Evolutionary conservation across 2,113 vertebrate species (phyloP), one percentile per base, ranked within the genome.

Genomic region (Hyperopisus bebe): DNA sequence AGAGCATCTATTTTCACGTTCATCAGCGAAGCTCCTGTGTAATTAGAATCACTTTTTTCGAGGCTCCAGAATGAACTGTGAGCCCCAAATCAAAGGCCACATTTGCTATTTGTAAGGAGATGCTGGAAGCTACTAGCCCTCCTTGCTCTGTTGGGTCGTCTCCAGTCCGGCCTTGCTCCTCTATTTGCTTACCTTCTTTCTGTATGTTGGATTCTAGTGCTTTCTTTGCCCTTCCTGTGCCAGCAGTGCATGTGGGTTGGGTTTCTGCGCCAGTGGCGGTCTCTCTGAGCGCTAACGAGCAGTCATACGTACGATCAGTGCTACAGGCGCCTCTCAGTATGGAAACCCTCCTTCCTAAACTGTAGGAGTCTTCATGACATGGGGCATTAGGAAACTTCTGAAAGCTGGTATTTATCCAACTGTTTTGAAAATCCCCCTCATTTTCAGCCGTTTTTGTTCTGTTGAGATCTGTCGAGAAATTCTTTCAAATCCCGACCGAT

Each of bases 121-220:
- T 5, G 70, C 47, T 53, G 48, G 21, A 46, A 88, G 9, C 35
- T 9, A 13, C 21, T 4, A 4, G 50, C 11, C 6, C 51, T 86
- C 24, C n/a, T 4, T n/a, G 50, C 2, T 87, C 86, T 2, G 19
- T 1, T 42, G 15, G 86, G 86, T 55, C 17, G 9, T 62, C 27
- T 4, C 84, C 83, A 50, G 35, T 5, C 27, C 7, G 0, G 50
- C 27, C 5, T 82, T 50, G n/a, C 44, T 4, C 1, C 51, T 5
- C 5, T 31, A 70, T 89, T 90, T 66, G 48, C 88, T 92, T 89
- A 50, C 51, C 13, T 24, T 90, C 47, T 90, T 55, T 55, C 53
- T 55, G 19, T 92, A 89, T 66, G 90, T 92, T 90, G 90, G 82
- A 89, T 91, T 70, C 58, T 70, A 46, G 84, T 88, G 62, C 89